Conservation (phyloP, 1,140 invertebrate genomes). For the Dreissena polymorpha region DNA sequence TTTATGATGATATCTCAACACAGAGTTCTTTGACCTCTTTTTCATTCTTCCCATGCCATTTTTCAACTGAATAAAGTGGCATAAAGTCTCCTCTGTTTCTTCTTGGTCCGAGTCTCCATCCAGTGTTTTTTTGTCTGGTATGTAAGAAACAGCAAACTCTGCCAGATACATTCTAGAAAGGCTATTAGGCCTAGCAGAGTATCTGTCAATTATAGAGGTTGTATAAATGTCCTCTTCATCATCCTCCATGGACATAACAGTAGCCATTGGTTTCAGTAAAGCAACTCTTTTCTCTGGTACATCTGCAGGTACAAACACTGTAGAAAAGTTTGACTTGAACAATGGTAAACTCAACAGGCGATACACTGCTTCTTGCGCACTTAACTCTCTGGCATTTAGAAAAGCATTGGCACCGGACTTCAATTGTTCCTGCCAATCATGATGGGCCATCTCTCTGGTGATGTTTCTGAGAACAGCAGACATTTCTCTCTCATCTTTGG, state of each 20-base stretch:
- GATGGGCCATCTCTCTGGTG: not conserved
- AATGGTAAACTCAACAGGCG: too few relatives aligned
- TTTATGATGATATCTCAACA: conserved; percentile 39
- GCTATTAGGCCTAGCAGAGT: not conserved
- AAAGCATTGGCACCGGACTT: conserved; percentile 9
- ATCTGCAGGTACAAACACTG: too few relatives aligned
- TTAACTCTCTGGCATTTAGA: conserved; percentile 14
- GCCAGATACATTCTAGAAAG: conserved; percentile 23
- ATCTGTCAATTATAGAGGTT: conserved; percentile 17
- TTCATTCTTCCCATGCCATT: conserved; percentile 26
- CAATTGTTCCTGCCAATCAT: conserved; percentile 11
- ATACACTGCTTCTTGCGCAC: too few relatives aligned
- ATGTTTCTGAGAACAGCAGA: conserved; percentile 17
- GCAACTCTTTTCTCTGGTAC: not conserved
- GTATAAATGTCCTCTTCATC: conserved; percentile 15
- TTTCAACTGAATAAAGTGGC: too few relatives aligned
- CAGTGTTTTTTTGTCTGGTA: not conserved
- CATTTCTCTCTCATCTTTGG: conserved; percentile 53
- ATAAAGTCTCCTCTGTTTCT: too few relatives aligned
- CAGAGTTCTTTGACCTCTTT: conserved; percentile 16
- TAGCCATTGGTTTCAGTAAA: conserved; percentile 15
- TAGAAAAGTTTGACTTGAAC: too few relatives aligned
- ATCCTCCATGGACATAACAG: conserved; percentile 24
- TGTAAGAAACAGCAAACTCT: conserved; percentile 29
- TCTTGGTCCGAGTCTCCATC: not conserved